A percentile compares a stretch with the other conserved stretches of the same genome.
These are phyloP conservation scores for Heliconius himera DNA, from an alignment of 1,140 invertebrate species.

Conservation along the genomic window DNA sequence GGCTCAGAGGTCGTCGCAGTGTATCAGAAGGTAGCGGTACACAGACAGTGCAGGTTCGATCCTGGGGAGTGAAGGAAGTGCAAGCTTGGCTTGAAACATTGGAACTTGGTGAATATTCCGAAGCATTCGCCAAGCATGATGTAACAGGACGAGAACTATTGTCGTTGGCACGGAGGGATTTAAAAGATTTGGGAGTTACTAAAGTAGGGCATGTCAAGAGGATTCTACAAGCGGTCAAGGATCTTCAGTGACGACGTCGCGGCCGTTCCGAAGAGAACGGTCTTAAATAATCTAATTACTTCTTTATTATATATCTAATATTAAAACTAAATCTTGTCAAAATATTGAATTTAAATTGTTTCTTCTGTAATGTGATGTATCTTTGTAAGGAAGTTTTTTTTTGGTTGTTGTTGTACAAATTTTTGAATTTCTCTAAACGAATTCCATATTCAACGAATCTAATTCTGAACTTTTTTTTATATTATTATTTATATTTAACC, in stretches of 20 bases:
- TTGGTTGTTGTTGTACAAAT: not conserved
- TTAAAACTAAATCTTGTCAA: not conserved
- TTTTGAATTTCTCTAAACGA: not conserved
- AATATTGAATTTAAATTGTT: not conserved
- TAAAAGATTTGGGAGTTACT: conserved; percentile 94
- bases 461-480: not conserved
- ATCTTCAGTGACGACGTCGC: conserved; percentile 83
- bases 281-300: conserved; percentile 31
- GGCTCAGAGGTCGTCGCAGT: conserved; percentile 80
- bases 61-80: conserved; percentile 88
- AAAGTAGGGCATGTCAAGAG: conserved; percentile 98
- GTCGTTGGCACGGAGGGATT: conserved; percentile 90
- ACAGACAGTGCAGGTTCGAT: conserved; percentile 60
- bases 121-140: conserved; percentile 93
- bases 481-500: not conserved
- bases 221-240: conserved; percentile 95
- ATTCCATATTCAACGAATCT: conserved; percentile 5
- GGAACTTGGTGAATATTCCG: conserved; percentile 93
- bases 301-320: not conserved
- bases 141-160: conserved; percentile 95
- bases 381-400: not conserved
- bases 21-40: conserved; percentile 71
- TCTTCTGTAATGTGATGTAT: conserved; percentile 11
- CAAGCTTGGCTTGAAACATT: conserved; percentile 93
- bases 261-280: conserved; percentile 75